Conservation (phyloP, 2,797 vertebrate species). For the Mallotus villosus region DNA sequence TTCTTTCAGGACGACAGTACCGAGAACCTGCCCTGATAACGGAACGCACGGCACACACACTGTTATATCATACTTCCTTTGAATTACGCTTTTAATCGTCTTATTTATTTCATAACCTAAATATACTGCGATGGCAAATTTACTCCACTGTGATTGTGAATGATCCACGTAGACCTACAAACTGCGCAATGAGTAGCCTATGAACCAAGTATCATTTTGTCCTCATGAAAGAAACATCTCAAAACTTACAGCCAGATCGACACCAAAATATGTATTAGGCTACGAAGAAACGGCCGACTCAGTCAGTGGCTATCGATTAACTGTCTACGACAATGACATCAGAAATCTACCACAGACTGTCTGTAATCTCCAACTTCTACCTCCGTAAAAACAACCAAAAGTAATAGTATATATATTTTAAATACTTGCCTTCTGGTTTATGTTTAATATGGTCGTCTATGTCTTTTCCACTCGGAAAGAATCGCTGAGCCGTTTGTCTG, state of each 20-base stretch:
- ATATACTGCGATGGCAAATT: not conserved
- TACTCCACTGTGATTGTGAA: not conserved
- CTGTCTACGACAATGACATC: too few relatives aligned
- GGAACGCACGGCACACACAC: not conserved
- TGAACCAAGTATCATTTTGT: too few relatives aligned
- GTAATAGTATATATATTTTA: not conserved
- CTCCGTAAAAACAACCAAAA: not conserved
- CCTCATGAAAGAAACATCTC: too few relatives aligned
- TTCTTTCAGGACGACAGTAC: not conserved
- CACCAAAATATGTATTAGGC: too few relatives aligned
- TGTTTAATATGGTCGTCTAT: not conserved
- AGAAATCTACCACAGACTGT: too few relatives aligned
- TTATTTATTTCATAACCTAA: not conserved
- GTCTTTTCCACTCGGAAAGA: not conserved
- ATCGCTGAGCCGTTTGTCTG: not conserved
- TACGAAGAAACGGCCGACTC: too few relatives aligned
- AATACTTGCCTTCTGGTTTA: conserved; percentile 52
- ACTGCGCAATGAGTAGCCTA: too few relatives aligned
- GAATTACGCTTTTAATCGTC: conserved; percentile 22
- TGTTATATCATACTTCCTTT: not conserved
- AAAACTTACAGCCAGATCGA: too few relatives aligned
- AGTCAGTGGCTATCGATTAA: too few relatives aligned
- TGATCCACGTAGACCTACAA: too few relatives aligned
- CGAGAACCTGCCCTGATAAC: too few relatives aligned
- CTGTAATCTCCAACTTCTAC: not conserved